Conservation (phyloP, 2,113 vertebrate genomes). For the Vanacampus margaritifer region DNA sequence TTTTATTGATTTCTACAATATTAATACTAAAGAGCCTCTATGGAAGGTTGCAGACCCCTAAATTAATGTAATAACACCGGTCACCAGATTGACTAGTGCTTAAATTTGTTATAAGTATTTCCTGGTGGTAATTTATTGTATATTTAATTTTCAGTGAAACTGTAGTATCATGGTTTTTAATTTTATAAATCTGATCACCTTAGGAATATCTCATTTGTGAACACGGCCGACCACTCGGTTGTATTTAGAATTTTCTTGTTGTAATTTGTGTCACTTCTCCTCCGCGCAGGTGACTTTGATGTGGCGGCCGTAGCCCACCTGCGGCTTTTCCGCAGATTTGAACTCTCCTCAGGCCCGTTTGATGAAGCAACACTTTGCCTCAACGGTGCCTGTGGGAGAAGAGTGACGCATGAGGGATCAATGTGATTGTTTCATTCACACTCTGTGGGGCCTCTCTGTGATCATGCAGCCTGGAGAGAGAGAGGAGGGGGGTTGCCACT, state of each 20-base stretch:
- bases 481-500: slow-evolving; percentile 37
- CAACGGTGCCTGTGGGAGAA: slow-evolving; percentile 31
- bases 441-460: not conserved
- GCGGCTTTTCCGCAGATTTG: slow-evolving; percentile 13
- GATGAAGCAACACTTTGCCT: slow-evolving; percentile 29
- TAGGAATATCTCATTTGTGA: too few relatives aligned
- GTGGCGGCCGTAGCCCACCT: slow-evolving; percentile 18
- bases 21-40: too few relatives aligned
- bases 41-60: too few relatives aligned
- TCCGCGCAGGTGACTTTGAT: slow-evolving; percentile 1
- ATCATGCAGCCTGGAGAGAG: not conserved
- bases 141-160: too few relatives aligned
- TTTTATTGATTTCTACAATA: too few relatives aligned
- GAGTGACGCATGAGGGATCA: slow-evolving; percentile 38
- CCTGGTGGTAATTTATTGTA: too few relatives aligned
- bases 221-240: too few relatives aligned
- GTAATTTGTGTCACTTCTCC: not conserved
- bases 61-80: too few relatives aligned
- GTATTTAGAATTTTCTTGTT: not conserved
- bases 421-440: slow-evolving; percentile 51
- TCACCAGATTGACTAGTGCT: too few relatives aligned
- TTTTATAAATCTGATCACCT: too few relatives aligned
- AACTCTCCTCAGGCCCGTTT: slow-evolving; percentile 33
- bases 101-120: too few relatives aligned
- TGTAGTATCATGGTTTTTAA: too few relatives aligned